Conservation (phyloP, 35 echinoderm and acorn worm genomes). For the Ptychodera flava region DNA sequence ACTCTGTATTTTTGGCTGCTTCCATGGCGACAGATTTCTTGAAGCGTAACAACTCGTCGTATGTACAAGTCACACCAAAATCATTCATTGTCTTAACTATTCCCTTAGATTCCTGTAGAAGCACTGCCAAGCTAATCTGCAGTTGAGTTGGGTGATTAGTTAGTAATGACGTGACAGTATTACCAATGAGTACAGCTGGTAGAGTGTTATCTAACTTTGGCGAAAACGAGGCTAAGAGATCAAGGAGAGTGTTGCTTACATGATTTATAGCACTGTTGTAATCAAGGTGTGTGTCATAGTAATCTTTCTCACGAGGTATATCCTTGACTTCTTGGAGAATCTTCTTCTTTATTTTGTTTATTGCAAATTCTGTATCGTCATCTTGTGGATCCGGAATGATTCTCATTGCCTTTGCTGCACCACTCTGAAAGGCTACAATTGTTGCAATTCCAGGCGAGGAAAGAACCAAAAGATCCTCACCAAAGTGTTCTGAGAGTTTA, state of each 20-base stretch:
- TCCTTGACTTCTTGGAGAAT: constrained; percentile 31
- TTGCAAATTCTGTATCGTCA: constrained; percentile 29
- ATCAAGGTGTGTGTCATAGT: constrained; percentile 27
- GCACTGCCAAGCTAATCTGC: constrained; percentile 35
- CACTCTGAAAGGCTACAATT: constrained; percentile 30
- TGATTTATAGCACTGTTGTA: not conserved
- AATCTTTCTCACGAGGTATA: not conserved
- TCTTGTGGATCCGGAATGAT: constrained; percentile 24
- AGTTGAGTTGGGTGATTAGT: constrained; percentile 34
- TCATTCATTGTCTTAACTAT: constrained; percentile 30
- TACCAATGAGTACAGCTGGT: constrained; percentile 42
- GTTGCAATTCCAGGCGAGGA: constrained; percentile 54
- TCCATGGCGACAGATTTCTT: constrained; percentile 23
- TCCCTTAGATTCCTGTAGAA: constrained; percentile 39
- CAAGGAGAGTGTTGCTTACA: constrained; percentile 13
- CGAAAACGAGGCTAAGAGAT: constrained; percentile 19
- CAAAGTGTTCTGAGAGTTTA: constrained; percentile 39
- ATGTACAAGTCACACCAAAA: constrained; percentile 49
- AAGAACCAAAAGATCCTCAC: constrained; percentile 37
- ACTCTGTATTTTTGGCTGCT: constrained; percentile 10
- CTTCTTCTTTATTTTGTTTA: constrained; percentile 34
- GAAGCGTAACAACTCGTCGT: constrained; percentile 42
- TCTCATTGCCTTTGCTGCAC: not conserved
- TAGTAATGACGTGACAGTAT: constrained; percentile 33
- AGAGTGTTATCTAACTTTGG: constrained; percentile 35